Conservation (phyloP, 2,797 vertebrate genomes). For the Trematocara caparti region DNA sequence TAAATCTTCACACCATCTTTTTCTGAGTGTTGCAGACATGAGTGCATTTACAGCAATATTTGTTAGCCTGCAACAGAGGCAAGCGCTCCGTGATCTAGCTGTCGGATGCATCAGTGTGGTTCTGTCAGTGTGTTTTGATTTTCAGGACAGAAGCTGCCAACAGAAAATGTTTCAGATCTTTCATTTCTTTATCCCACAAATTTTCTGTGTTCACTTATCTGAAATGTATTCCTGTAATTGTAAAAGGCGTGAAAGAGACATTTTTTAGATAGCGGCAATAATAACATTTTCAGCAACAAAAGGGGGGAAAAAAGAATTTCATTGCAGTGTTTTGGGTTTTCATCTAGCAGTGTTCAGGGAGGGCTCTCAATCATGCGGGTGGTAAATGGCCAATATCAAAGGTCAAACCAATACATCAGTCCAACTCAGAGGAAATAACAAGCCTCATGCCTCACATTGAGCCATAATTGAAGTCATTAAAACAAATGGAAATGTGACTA, state of each 20-base stretch:
- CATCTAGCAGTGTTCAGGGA: conserved; percentile 2
- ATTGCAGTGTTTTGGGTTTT: conserved; percentile 10
- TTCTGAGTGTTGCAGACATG: conserved; percentile 6
- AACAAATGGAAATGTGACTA: conserved; percentile 31
- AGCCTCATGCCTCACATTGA: conserved; percentile 31
- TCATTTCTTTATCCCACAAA: neutral
- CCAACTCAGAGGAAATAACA: conserved; percentile 38
- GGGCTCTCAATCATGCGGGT: conserved; percentile 35
- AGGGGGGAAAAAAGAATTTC: rapidly evolving
- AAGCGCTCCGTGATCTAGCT: neutral
- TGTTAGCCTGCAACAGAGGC: neutral
- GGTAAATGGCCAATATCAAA: conserved; percentile 53
- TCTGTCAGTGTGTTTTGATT: neutral
- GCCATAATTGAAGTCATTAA: conserved; percentile 24
- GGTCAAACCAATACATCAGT: conserved; percentile 62
- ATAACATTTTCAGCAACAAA: neutral
- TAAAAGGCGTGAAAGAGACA: neutral
- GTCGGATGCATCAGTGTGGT: neutral
- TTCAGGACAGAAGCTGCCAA: neutral
- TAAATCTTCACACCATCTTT: conserved; percentile 21
- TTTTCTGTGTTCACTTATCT: neutral
- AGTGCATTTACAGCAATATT: conserved; percentile 22
- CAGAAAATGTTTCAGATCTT: neutral
- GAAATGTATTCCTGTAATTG: neutral
- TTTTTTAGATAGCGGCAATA: neutral